Percentiles rank a stretch among this genome's conserved stretches.
Evolutionary conservation across 2,888 invertebrate species (phyloP).

Genomic region (Heterodera filipjevi): DNA sequence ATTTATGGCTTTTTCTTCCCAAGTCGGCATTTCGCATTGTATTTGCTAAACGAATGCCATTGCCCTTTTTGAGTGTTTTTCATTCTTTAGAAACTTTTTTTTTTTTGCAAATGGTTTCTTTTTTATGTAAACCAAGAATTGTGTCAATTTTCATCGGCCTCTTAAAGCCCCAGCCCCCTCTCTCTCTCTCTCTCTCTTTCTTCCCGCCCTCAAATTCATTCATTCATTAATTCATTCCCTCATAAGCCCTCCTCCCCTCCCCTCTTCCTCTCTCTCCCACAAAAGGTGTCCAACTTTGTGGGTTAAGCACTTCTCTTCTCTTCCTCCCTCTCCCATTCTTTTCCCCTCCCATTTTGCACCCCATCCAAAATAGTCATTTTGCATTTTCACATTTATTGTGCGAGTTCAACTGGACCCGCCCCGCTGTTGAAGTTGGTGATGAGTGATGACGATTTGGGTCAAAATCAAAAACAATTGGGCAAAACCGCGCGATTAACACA

Average conservation of each 20-base stretch:
- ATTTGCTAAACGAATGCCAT: no score
- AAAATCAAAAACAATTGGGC: not conserved
- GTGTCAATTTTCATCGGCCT: not conserved
- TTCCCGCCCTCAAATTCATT: not conserved
- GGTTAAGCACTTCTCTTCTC: constrained; percentile 5
- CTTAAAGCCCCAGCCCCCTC: not conserved
- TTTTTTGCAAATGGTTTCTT: not conserved
- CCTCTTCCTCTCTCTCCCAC: not conserved
- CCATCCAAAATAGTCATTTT: constrained; percentile 1
- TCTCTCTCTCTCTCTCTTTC: not conserved
- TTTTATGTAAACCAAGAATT: no score
- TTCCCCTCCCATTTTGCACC: not conserved
- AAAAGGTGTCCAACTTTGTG: constrained; percentile 5
- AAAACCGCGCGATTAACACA: not conserved
- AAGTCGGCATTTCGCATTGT: no score
- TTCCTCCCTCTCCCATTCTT: not conserved
- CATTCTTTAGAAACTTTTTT: no score
- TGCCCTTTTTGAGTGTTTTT: no score
- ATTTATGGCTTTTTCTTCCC: no score
- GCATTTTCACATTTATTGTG: not conserved
- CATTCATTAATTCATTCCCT: not conserved
- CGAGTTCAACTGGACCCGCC: no score
- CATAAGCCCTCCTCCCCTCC: not conserved
- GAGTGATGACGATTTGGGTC: no score
- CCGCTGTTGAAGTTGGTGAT: no score